Percentiles rank a stretch among this genome's conserved stretches.
Conservation (phyloP, 2,888 invertebrate species). For the Drosophila cognata region DNA sequence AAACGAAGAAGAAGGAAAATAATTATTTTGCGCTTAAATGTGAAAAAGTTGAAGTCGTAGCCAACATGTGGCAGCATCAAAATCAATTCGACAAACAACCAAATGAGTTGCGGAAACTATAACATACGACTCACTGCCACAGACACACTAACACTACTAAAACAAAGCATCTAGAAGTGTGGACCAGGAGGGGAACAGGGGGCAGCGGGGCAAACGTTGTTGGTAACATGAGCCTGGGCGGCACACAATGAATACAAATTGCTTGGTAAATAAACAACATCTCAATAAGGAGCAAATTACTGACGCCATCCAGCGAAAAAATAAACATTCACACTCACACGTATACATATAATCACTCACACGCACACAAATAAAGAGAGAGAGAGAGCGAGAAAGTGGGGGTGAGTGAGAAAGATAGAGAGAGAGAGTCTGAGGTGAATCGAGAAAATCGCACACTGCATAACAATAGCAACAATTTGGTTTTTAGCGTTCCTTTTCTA, state of each 20-base stretch:
- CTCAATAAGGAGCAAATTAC: conserved; percentile 82
- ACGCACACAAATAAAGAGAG: neutral
- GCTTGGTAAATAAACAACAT: conserved; percentile 82
- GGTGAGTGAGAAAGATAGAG: neutral
- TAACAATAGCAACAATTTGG: conserved; percentile 76
- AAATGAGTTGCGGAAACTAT: conserved; percentile 82
- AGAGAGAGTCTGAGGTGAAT: neutral
- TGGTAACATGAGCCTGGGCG: conserved; percentile 54
- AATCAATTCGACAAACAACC: conserved; percentile 78
- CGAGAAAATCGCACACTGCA: conserved; percentile 64
- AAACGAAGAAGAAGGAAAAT: conserved; percentile 46
- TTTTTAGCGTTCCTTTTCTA: conserved; percentile 33
- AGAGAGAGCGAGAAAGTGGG: neutral
- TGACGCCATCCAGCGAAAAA: conserved; percentile 73
- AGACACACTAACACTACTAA: conserved; percentile 14
- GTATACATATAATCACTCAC: conserved; percentile 56
- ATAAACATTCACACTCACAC: conserved; percentile 45
- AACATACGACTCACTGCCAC: conserved; percentile 60
- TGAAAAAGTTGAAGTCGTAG: conserved; percentile 43
- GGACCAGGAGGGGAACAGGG: neutral
- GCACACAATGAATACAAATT: conserved; percentile 80
- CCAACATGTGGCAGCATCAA: conserved; percentile 65
- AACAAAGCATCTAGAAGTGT: neutral
- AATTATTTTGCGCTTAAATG: conserved; percentile 60
- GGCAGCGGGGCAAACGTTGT: conserved; percentile 3